A percentile compares a stretch with the other conserved stretches of the same genome.
These are phyloP conservation scores for Aplysia californica DNA, from an alignment of 1,140 invertebrate species.

Conservation along the genomic window DNA sequence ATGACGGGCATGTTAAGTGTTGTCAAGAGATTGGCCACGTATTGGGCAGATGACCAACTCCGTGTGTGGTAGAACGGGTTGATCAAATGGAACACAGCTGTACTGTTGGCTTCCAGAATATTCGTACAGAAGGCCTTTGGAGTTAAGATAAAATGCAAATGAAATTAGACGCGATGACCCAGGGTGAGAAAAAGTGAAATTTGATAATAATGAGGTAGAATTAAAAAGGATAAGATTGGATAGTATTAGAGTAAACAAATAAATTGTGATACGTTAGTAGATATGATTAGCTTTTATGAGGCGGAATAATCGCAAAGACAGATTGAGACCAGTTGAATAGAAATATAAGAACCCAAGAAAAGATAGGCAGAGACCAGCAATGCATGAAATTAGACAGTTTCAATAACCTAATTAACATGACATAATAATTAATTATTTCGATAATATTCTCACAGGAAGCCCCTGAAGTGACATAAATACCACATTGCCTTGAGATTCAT, in stretches of 20 bases:
- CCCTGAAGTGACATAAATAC: no score
- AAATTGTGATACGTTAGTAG: background rate
- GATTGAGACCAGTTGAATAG: no score
- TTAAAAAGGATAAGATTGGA: background rate
- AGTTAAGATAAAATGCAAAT: constrained; percentile 1
- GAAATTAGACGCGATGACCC: background rate
- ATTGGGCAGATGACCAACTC: constrained; percentile 22
- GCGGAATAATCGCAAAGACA: no score
- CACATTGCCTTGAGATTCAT: no score
- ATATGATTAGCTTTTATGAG: background rate
- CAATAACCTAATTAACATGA: no score
- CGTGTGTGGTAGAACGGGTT: constrained; percentile 30
- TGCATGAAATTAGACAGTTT: no score
- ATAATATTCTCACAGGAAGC: no score
- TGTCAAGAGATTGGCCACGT: constrained; percentile 27
- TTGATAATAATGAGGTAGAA: background rate
- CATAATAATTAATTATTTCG: no score
- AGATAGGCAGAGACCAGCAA: no score
- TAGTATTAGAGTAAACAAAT: background rate
- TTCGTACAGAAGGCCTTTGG: constrained; percentile 31
- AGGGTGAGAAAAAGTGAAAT: background rate
- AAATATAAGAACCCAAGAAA: no score
- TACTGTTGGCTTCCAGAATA: constrained; percentile 34
- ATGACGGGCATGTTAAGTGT: constrained; percentile 33
- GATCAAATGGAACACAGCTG: constrained; percentile 34